Conservation (phyloP, 2,888 invertebrate genomes). For the Listrodromus nycthemerus region DNA sequence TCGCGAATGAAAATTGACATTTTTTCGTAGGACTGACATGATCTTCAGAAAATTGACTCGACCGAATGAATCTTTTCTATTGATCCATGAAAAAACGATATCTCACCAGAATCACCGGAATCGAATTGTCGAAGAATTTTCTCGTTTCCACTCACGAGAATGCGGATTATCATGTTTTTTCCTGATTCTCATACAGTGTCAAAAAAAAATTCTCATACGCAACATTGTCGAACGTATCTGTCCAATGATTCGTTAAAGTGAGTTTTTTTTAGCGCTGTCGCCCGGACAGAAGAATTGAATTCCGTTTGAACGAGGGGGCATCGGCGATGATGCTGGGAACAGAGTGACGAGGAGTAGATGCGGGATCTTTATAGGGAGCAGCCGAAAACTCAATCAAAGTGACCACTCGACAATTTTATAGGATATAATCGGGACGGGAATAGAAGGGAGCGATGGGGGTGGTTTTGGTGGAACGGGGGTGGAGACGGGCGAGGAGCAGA, state of each 20-base stretch:
- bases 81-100: too few species aligned
- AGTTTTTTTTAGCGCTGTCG: slow-evolving; percentile 27
- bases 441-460: slow-evolving; percentile 26
- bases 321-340: neutral
- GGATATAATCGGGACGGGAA: slow-evolving; percentile 72
- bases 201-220: neutral
- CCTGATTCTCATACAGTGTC: too few species aligned
- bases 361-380: slow-evolving; percentile 12
- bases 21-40: too few species aligned
- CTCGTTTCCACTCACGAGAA: too few species aligned
- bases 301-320: slow-evolving; percentile 27
- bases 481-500: slow-evolving; percentile 38
- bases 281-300: slow-evolving; percentile 32
- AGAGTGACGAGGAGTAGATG: slow-evolving; percentile 4
- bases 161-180: too few species aligned
- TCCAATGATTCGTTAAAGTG: slow-evolving; percentile 4
- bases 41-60: too few species aligned
- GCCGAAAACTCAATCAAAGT: slow-evolving; percentile 75
- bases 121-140: too few species aligned
- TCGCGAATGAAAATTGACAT: neutral
- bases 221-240: neutral
- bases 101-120: too few species aligned
- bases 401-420: slow-evolving; percentile 79
- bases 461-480: neutral
- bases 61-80: neutral